Conservation (phyloP, 2,797 vertebrate species). For the Chloroceryle amazona region DNA sequence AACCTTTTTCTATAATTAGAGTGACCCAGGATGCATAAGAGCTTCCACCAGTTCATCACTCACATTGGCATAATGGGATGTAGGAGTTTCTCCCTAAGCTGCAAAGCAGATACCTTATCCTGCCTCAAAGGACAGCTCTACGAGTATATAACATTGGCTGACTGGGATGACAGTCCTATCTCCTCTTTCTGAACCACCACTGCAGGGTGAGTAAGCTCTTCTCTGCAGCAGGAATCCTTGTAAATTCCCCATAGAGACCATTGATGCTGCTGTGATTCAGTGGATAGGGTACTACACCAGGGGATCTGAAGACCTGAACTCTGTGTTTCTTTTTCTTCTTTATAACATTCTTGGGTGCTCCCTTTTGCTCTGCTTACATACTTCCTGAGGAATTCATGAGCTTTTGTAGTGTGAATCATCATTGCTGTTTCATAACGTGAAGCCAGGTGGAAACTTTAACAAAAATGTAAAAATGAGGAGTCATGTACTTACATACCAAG, state of each 20-base stretch:
- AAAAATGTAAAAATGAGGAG: background rate
- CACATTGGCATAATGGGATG: accelerated
- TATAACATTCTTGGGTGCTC: background rate
- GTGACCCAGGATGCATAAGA: background rate
- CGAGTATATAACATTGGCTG: background rate
- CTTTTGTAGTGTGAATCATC: background rate
- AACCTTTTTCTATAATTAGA: background rate
- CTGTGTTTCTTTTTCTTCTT: background rate
- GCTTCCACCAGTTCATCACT: background rate
- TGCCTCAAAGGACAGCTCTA: background rate
- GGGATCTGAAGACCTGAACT: background rate
- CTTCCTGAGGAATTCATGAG: background rate
- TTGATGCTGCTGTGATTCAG: background rate
- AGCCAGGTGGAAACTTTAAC: background rate
- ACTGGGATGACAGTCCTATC: background rate
- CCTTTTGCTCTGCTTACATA: background rate
- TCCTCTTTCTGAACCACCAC: background rate
- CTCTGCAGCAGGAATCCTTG: background rate
- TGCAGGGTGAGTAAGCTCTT: background rate
- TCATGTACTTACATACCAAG: background rate
- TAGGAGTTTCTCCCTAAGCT: background rate
- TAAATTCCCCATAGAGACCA: background rate
- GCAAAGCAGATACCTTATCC: background rate
- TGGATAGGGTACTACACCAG: background rate
- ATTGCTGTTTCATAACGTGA: background rate